phyloP scores from a whole-genome alignment of 1,140 invertebrate species.

The Zaprionus vittiger region DNA sequence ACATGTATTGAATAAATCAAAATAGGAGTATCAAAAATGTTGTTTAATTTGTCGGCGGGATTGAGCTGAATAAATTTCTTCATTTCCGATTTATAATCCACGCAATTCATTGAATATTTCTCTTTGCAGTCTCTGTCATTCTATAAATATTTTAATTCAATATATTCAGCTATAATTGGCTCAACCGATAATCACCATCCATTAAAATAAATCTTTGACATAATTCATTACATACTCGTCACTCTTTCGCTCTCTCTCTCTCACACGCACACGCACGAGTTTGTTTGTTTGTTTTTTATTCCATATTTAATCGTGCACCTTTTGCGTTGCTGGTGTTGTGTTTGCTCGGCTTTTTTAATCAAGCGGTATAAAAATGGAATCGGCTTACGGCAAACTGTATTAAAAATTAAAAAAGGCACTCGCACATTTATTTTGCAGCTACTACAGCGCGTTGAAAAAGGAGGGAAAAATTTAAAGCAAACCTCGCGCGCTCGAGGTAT shows the following conservation, averaged over 20 bases:
- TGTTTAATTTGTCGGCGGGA: background rate
- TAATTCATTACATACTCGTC: constrained; percentile 16
- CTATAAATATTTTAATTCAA: constrained; percentile 1
- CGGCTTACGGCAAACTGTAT: constrained; percentile 63
- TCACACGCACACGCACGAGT: background rate
- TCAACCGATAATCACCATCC: constrained; percentile 22
- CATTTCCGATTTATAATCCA: background rate
- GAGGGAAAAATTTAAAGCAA: constrained; percentile 30
- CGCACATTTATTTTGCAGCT: constrained; percentile 59
- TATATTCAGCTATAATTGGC: constrained; percentile 46
- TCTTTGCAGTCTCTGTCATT: background rate
- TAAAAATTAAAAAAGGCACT: constrained; percentile 72
- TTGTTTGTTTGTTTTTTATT: constrained; percentile 13
- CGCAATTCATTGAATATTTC: background rate
- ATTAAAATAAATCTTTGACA: constrained; percentile 17
- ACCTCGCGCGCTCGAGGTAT: constrained; percentile 54
- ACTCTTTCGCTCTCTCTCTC: background rate
- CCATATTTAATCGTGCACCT: constrained; percentile 57
- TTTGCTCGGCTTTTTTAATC: constrained; percentile 47
- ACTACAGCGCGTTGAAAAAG: constrained; percentile 29
- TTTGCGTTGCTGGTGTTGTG: constrained; percentile 4
- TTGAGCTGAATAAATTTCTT: constrained; percentile 1
- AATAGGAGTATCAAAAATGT: background rate
- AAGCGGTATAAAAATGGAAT: constrained; percentile 51
- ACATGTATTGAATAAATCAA: constrained; percentile 1